phyloP scores from a whole-genome alignment of 2,113 vertebrate species.

The Suncus etruscus region DNA sequence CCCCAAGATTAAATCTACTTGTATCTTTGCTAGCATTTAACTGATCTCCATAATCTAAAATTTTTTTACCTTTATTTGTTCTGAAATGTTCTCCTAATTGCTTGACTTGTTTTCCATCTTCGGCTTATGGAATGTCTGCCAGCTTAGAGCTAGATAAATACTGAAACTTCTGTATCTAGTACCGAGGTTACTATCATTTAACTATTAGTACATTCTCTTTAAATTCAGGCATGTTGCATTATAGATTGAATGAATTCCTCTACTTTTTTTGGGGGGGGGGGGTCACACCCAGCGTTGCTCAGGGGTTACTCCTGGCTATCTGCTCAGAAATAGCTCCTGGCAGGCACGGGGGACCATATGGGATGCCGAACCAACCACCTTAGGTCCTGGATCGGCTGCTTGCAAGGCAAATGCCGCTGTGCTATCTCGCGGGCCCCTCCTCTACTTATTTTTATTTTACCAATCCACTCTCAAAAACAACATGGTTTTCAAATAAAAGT shows the following conservation, averaged over 20 bases:
- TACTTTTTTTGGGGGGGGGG: slow-evolving; percentile 56
- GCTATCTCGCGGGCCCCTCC: too few species aligned
- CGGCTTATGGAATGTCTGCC: neutral
- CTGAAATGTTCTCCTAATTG: neutral
- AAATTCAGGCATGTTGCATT: slow-evolving; percentile 7
- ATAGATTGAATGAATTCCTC: neutral
- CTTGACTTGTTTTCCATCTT: neutral
- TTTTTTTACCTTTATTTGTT: neutral
- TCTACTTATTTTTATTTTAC: slow-evolving; percentile 44
- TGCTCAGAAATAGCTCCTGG: too few species aligned
- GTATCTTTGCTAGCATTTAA: slow-evolving; percentile 3
- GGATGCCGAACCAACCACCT: too few species aligned
- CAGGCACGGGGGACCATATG: too few species aligned
- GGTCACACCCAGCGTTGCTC: too few species aligned
- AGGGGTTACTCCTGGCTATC: too few species aligned
- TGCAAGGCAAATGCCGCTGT: too few species aligned
- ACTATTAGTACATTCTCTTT: neutral
- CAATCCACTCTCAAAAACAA: neutral
- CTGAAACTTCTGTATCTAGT: neutral
- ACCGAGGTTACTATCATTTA: neutral
- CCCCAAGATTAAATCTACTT: neutral
- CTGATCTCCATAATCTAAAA: neutral
- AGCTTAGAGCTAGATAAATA: slow-evolving; percentile 10
- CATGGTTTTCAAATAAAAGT: too few species aligned
- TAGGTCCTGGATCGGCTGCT: too few species aligned